Conservation (phyloP, 2,888 invertebrate genomes). For the Xylocampa areola region DNA sequence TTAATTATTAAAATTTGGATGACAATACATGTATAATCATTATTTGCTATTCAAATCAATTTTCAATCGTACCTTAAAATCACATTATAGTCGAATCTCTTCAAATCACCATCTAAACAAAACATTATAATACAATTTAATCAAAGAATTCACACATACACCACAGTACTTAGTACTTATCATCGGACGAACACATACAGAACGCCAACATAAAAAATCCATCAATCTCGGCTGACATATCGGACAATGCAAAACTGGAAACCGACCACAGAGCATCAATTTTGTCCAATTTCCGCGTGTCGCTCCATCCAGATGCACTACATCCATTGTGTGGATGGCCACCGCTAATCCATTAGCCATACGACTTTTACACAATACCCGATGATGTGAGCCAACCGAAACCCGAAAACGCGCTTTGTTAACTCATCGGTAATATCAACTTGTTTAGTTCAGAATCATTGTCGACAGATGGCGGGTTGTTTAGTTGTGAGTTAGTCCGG, state of each 20-base stretch:
- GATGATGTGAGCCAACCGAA: conserved; percentile 63
- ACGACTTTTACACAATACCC: conserved; percentile 81
- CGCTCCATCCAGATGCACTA: conserved; percentile 61
- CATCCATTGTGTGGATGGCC: conserved; percentile 63
- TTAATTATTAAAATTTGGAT: too few relatives aligned
- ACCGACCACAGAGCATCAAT: conserved; percentile 64
- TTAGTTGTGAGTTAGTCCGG: conserved; percentile 1
- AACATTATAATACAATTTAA: too few relatives aligned
- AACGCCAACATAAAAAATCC: conserved; percentile 33
- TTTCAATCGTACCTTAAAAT: too few relatives aligned
- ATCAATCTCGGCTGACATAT: conserved; percentile 46
- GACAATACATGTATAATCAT: too few relatives aligned
- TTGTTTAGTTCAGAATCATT: conserved; percentile 21
- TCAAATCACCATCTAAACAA: too few relatives aligned
- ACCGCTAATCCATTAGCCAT: conserved; percentile 86
- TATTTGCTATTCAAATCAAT: too few relatives aligned
- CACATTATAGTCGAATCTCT: too few relatives aligned
- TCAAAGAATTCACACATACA: neutral
- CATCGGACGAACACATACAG: conserved; percentile 3
- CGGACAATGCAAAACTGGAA: conserved; percentile 59
- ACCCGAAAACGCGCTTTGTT: conserved; percentile 65
- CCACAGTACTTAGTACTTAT: too few relatives aligned
- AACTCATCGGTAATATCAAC: conserved; percentile 37
- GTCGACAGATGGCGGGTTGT: conserved; percentile 2
- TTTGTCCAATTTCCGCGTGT: conserved; percentile 68